A percentile compares a stretch with the other conserved stretches of the same genome.
Evolutionary conservation across 2,113 vertebrate species (phyloP).

Genomic region (Thalassarche chlororhynchos): DNA sequence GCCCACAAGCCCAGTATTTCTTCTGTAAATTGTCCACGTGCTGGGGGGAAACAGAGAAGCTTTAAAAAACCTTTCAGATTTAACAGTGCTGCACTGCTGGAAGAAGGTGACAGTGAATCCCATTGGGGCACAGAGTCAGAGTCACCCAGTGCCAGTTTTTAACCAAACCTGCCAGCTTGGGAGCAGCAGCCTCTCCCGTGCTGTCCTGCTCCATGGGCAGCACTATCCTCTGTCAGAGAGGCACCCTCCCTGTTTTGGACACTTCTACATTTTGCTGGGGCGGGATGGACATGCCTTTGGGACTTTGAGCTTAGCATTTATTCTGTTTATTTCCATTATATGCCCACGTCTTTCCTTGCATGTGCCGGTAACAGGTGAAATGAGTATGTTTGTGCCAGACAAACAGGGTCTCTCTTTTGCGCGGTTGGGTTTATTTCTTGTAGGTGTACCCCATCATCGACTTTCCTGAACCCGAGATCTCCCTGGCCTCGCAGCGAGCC

Average conservation of each 20-base stretch:
- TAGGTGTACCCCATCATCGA: constrained; percentile 82
- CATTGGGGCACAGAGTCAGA: background rate
- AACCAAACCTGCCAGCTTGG: background rate
- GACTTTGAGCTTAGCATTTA: background rate
- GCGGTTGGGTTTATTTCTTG: background rate
- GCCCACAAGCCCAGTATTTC: background rate
- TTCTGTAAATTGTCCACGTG: background rate
- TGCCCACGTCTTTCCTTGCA: fast-evolving
- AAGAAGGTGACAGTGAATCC: background rate
- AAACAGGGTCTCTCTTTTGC: background rate
- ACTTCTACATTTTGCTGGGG: fast-evolving
- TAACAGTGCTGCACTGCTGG: background rate
- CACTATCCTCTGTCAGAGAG: background rate
- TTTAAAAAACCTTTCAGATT: background rate
- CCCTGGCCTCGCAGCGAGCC: constrained; percentile 56
- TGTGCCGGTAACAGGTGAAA: fast-evolving
- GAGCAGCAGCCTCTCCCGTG: background rate
- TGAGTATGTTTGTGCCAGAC: background rate
- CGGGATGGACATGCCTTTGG: fast-evolving
- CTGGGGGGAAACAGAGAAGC: background rate
- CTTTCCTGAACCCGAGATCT: constrained; percentile 79
- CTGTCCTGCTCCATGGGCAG: background rate
- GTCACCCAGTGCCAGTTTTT: fast-evolving
- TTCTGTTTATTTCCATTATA: too few relatives aligned
- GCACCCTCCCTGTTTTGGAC: fast-evolving